Base-by-base conservation (phyloP, 2,888 invertebrate genomes). In the Sphaeridia pumilis region DNA sequence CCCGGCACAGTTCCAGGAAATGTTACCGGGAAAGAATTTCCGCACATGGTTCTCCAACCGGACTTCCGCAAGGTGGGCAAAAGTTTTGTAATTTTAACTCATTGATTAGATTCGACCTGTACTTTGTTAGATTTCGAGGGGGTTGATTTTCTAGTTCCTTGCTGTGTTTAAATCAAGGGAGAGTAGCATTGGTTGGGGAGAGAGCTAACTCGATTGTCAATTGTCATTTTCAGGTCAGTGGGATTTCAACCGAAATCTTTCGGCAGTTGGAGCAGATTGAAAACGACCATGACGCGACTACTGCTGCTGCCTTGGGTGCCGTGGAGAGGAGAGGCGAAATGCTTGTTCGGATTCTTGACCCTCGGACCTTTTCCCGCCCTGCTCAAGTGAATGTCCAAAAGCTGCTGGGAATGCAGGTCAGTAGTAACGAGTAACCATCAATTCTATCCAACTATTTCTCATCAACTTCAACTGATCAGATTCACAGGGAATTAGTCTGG, bases 201-300 rank as follows among this genome's bases (percentile, higher is more conserved):
- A 31, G 31, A 14, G 31, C 31, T 31, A 31, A 7, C 31, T 31
- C 31, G 10, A 14, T 10, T 7, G 7, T 14, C n/a, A n/a, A n/a
- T 46, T 46, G 20, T 52, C 1, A n/a, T 22, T 45, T 73, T 48
- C 75, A 87, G 87, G 90, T 92, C 71, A 90, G 90, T 73, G 92
- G 92, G 69, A 92, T 92, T 70, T 89, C 89, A 73, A 87, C 87
- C 71, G 92, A 92, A 77, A 90, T 92, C 74, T 93, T 92, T 79
- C 84, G 89, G 69, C 90, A 92, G 80, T 87, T 93, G 80, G 90
- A 93, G 77, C 86, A 88, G 70, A 87, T 92, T 67, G 92, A 92
- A 75, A 90, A 92, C 74, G 90, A 92, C 74, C 88, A 89, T 74
- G 89, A 90, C 73, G 84, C 87, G 65, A 86, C 87, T 67, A 89